Evolutionary conservation across 2,113 vertebrate genomes (phyloP), one percentile per base, ranked within the genome.

Genomic region (Octodon degus): DNA sequence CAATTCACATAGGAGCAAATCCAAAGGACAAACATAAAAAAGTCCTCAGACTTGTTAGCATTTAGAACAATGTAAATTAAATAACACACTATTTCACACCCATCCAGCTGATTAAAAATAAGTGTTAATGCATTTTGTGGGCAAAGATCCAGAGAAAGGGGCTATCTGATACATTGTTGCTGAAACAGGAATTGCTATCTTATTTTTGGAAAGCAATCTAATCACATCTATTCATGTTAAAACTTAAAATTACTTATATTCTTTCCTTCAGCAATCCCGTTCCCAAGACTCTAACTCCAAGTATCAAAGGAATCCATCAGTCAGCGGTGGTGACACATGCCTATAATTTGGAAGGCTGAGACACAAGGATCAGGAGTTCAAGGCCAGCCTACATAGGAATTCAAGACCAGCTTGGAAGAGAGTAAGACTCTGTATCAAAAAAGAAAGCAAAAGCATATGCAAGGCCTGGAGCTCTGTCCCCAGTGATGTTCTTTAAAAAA

Each of bases 61-160:
- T 60, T 62, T 80, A 32, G 17, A 63, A 84, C 95, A 88, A 72
- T 43, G 74, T n/a, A 89, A 85, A 93, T 89, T 76, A 85, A 95
- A 89, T 47, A 79, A 40, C 27, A 22, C 20, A 40, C 47, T 65
- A 62, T 55, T 68, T 68, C 30, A 47, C 2, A 65, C n/a, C 19
- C 77, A 63, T 30, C 30, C 50, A 32, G 76, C 13, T 62, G 20
- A 88, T 47, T 16, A 30, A 86, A 86, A 90, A 32, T 32, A 79
- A 24, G 40, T 70, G 13, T 68, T 85, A 81, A 13, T 65, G 10
- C 10, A 25, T n/a, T 30, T 47, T 25, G 11, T 85, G 86, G 47
- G 37, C 50, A 67, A 67, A 76, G 40, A 43, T 53, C 34, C 32
- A 76, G 50, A n/a, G 16, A 87, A 89, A 81, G 9, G 34, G 12